Conservation (phyloP, 2,113 vertebrate species). For the Parotia lawesii region DNA sequence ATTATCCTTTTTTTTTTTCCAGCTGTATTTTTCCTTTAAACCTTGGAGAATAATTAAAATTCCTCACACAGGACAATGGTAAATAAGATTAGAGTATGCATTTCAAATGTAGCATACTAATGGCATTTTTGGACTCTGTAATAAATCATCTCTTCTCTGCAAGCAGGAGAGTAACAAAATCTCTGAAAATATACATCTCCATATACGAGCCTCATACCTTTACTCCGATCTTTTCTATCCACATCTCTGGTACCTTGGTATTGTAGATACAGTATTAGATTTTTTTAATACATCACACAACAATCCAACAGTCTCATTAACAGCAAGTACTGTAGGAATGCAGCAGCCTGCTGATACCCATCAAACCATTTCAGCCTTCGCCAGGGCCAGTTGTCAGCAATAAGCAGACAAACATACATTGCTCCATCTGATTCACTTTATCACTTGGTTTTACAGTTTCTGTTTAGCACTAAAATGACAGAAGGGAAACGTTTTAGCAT, state of each 20-base stretch:
- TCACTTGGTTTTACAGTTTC: not conserved
- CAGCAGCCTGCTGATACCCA: not conserved
- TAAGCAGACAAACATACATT: not conserved
- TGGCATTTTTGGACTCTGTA: not conserved
- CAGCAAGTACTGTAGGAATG: not conserved
- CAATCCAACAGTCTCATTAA: not conserved
- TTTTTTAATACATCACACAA: not conserved
- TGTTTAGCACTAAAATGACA: not conserved
- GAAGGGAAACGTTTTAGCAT: not conserved
- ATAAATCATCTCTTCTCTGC: not conserved
- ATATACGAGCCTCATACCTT: not conserved
- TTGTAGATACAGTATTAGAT: not conserved
- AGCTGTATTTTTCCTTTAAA: not conserved
- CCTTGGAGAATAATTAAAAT: constrained; percentile 13
- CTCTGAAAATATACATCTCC: not conserved
- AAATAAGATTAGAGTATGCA: not conserved
- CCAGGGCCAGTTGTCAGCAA: not conserved
- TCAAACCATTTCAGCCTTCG: not conserved
- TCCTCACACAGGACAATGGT: not conserved
- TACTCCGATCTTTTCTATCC: not conserved
- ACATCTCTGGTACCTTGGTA: not conserved
- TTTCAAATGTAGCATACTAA: not conserved
- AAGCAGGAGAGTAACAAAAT: not conserved
- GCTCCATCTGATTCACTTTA: not conserved
- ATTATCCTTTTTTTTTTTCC: not conserved